Percentiles rank a stretch among this genome's conserved stretches.
These are phyloP conservation scores for Cathartes aura DNA, from an alignment of 2,113 vertebrate genomes.

Conservation along the genomic window DNA sequence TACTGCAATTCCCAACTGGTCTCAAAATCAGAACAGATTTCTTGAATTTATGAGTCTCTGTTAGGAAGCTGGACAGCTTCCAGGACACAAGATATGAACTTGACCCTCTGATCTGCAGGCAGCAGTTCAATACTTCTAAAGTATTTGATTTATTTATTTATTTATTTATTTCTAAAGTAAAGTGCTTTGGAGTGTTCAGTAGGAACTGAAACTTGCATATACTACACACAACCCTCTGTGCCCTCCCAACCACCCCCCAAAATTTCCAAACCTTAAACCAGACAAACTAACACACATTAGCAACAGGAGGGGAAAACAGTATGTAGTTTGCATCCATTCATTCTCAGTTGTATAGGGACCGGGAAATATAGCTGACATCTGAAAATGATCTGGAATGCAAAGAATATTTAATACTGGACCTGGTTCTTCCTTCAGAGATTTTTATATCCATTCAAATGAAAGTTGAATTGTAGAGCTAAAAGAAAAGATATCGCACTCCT, in stretches of 20 bases:
- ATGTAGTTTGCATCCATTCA: background rate
- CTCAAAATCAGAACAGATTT: constrained; percentile 1
- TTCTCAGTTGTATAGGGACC: background rate
- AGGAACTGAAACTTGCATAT: background rate
- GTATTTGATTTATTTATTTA: no score
- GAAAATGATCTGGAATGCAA: background rate
- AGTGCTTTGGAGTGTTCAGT: background rate
- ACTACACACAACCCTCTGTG: background rate
- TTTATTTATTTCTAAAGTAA: no score
- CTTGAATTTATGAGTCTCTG: background rate
- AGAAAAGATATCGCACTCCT: background rate
- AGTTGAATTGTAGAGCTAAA: background rate
- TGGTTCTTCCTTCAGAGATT: background rate
- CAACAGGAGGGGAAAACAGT: background rate
- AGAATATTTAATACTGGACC: background rate
- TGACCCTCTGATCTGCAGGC: constrained; percentile 1
- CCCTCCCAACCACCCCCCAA: background rate
- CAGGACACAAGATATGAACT: background rate
- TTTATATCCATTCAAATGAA: background rate
- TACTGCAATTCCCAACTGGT: background rate
- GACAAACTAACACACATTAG: background rate
- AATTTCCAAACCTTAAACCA: background rate
- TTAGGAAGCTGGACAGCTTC: background rate
- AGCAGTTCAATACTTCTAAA: background rate
- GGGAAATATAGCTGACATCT: background rate